Conservation (phyloP, 2,113 vertebrate species). For the Sigmodon hispidus region DNA sequence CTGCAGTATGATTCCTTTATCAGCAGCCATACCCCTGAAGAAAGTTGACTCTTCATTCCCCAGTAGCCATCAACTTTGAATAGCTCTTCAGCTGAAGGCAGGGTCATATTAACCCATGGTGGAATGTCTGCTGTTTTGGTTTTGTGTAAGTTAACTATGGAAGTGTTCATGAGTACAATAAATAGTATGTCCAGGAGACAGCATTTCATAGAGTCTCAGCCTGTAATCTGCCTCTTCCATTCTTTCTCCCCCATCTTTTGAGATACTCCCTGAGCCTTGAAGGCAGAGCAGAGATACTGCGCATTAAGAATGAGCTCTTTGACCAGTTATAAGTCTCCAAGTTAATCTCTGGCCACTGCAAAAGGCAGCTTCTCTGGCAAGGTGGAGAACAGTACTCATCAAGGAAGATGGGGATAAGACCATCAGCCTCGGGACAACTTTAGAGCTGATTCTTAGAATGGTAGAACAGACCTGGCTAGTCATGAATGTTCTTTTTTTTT, state of each 20-base stretch:
- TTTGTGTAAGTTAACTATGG: not conserved
- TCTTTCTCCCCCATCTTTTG: not conserved
- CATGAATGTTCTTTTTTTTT: not conserved
- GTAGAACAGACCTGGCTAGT: slow-evolving; percentile 17
- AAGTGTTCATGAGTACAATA: not conserved
- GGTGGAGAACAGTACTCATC: not conserved
- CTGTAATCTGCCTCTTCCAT: not conserved
- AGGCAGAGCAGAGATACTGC: not conserved
- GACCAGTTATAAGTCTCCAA: not conserved
- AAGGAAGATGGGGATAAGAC: not conserved
- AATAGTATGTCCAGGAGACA: not conserved
- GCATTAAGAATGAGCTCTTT: not conserved
- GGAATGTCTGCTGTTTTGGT: not conserved
- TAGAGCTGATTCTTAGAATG: slow-evolving; percentile 52
- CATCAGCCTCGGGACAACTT: slow-evolving; percentile 51
- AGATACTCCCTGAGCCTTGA: not conserved
- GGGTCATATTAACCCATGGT: not conserved
- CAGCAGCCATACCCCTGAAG: no score
- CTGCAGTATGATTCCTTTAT: not conserved
- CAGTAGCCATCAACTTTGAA: not conserved
- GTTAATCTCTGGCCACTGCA: not conserved
- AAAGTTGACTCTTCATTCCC: not conserved
- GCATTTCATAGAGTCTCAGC: not conserved
- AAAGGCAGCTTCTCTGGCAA: not conserved
- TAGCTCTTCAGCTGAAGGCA: not conserved